Evolutionary conservation across 2,888 invertebrate genomes (phyloP).

Genomic region (Panzeria rudis): DNA sequence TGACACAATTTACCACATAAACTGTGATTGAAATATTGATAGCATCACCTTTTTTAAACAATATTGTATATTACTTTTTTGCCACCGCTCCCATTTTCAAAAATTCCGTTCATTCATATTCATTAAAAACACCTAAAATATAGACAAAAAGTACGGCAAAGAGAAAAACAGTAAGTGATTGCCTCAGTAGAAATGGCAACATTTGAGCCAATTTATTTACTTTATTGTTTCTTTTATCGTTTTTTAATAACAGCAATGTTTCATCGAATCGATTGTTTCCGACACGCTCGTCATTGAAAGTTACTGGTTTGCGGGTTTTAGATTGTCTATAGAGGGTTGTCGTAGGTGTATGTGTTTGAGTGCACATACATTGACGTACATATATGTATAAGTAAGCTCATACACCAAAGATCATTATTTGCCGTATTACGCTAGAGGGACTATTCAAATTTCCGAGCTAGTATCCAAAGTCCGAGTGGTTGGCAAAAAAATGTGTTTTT

Average conservation of each 20-base stretch:
- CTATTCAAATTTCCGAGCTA: too few relatives aligned
- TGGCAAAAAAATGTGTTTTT: too few relatives aligned
- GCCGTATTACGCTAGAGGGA: too few relatives aligned
- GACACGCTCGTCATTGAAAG: slow-evolving; percentile 65
- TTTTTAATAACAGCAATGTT: slow-evolving; percentile 70
- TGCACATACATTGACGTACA: background rate
- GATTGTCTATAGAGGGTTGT: background rate
- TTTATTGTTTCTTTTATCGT: slow-evolving; percentile 70
- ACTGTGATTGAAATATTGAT: slow-evolving; percentile 70
- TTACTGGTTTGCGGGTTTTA: background rate
- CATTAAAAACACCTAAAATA: slow-evolving; percentile 35
- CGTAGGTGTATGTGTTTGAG: background rate
- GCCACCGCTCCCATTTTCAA: slow-evolving; percentile 44
- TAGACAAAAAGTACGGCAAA: slow-evolving; percentile 14
- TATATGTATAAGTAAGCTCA: background rate
- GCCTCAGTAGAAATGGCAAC: slow-evolving; percentile 27
- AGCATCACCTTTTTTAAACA: slow-evolving; percentile 48
- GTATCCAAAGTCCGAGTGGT: too few relatives aligned
- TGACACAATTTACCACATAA: slow-evolving; percentile 63
- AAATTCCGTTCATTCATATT: slow-evolving; percentile 23
- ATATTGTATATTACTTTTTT: slow-evolving; percentile 28
- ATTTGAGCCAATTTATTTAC: slow-evolving; percentile 65
- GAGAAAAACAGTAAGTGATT: slow-evolving; percentile 30
- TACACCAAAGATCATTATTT: too few relatives aligned
- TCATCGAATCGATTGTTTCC: slow-evolving; percentile 66